Evolutionary conservation across 2,797 vertebrate species (phyloP).

Genomic region (Gadopsis marmoratus): DNA sequence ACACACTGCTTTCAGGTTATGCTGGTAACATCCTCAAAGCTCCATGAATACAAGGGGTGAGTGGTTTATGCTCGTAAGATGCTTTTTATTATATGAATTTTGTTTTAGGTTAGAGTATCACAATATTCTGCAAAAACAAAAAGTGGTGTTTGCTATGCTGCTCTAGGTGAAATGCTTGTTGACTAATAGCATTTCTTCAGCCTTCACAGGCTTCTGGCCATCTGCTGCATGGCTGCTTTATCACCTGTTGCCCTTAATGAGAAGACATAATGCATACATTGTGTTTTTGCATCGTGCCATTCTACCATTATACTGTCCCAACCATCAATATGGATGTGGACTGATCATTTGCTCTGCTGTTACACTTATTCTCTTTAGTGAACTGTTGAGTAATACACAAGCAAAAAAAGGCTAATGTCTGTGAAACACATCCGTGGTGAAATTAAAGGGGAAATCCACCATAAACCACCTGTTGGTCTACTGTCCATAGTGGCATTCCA

Average conservation of each 20-base stretch:
- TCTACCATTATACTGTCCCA: neutral
- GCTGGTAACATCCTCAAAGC: neutral
- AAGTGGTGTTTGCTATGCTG: neutral
- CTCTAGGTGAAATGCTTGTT: neutral
- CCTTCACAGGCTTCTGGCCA: neutral
- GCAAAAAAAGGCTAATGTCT: neutral
- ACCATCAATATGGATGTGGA: neutral
- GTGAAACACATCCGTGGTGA: neutral
- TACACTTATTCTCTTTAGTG: neutral
- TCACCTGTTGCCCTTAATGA: slow-evolving; percentile 10
- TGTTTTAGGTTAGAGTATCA: neutral
- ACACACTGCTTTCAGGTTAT: neutral
- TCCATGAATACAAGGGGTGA: neutral
- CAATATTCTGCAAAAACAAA: neutral
- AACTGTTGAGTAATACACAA: neutral
- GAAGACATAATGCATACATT: neutral
- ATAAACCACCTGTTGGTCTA: neutral
- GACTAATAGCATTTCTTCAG: neutral
- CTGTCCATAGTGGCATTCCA: slow-evolving; percentile 6
- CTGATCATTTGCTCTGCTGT: neutral
- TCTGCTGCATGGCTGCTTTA: slow-evolving; percentile 21
- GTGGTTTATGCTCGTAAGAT: neutral
- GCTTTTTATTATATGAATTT: neutral
- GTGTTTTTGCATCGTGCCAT: slow-evolving; percentile 2
- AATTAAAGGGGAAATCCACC: slow-evolving; percentile 4